Evolutionary conservation across 2,113 vertebrate species (phyloP).

Genomic region (Ornithorhynchus anatinus): DNA sequence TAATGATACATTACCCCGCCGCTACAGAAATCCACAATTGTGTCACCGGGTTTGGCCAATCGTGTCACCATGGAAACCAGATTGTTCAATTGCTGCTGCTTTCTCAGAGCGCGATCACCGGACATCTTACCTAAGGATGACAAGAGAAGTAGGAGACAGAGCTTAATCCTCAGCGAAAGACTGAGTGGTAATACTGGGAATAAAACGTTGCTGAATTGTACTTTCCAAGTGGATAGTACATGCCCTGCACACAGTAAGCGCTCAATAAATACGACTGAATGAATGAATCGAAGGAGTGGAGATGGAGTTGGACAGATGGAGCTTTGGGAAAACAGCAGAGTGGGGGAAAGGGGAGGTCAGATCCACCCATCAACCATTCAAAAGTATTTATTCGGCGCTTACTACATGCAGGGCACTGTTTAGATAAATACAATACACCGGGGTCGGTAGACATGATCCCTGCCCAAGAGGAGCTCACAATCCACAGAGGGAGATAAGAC

Average conservation of each 20-base stretch:
- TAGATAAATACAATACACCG: too few species aligned
- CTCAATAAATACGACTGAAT: neutral
- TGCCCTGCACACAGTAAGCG: too few species aligned
- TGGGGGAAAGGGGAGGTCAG: too few species aligned
- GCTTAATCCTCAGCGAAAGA: neutral
- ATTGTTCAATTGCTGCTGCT: slow-evolving; percentile 95
- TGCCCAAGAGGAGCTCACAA: too few species aligned
- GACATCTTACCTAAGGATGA: slow-evolving; percentile 89
- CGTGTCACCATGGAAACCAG: slow-evolving; percentile 83
- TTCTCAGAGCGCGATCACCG: slow-evolving; percentile 83
- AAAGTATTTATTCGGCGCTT: too few species aligned
- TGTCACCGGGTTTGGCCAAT: slow-evolving; percentile 81
- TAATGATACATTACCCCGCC: slow-evolving; percentile 82
- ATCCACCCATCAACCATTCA: too few species aligned
- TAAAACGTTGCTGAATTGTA: neutral
- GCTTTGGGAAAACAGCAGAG: too few species aligned
- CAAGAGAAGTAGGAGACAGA: slow-evolving; percentile 27
- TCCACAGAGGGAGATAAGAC: too few species aligned
- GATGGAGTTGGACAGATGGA: too few species aligned
- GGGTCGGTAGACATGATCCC: too few species aligned
- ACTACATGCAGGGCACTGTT: too few species aligned
- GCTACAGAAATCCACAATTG: slow-evolving; percentile 96
- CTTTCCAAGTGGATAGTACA: neutral
- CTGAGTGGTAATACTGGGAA: neutral
- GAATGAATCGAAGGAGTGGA: neutral